phyloP scores from a whole-genome alignment of 2,888 invertebrate species.

The Anaspis maculata region DNA sequence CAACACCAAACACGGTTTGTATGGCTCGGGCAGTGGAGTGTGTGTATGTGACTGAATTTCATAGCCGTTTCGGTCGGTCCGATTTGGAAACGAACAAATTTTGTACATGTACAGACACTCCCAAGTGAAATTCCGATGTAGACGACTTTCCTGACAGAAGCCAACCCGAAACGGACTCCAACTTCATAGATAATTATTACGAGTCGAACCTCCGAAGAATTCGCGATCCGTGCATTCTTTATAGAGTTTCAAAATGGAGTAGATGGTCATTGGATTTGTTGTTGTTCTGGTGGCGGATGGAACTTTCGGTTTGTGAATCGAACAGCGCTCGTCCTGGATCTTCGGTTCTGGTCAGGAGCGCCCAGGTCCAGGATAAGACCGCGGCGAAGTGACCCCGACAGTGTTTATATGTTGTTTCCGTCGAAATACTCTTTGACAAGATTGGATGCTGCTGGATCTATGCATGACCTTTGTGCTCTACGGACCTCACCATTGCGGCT shows the following conservation, averaged over 20 bases:
- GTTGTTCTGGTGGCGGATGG: conserved; percentile 22
- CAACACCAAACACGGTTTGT: conserved; percentile 22
- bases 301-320: too few species aligned
- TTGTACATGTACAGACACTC: conserved; percentile 34
- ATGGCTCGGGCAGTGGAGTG: conserved; percentile 15
- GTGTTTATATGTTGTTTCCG: conserved; percentile 9
- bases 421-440: conserved; percentile 5
- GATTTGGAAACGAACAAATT: conserved; percentile 28
- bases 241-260: conserved; percentile 40
- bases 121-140: conserved; percentile 27
- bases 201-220: conserved; percentile 29
- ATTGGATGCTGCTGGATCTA: conserved; percentile 26
- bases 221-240: conserved; percentile 30
- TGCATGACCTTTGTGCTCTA: conserved; percentile 23
- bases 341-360: too few species aligned
- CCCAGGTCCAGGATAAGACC: too few species aligned
- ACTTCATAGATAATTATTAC: conserved; percentile 25
- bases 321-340: too few species aligned
- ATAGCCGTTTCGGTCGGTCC: conserved; percentile 29
- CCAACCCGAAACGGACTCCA: conserved; percentile 24
- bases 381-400: too few species aligned
- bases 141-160: conserved; percentile 28
- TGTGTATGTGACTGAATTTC: conserved; percentile 23
- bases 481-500: too few species aligned
- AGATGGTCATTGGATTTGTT: conserved; percentile 34